These are phyloP conservation scores for Hypsibius dujardini DNA, from an alignment of 1,140 invertebrate genomes.

Conservation along the genomic window DNA sequence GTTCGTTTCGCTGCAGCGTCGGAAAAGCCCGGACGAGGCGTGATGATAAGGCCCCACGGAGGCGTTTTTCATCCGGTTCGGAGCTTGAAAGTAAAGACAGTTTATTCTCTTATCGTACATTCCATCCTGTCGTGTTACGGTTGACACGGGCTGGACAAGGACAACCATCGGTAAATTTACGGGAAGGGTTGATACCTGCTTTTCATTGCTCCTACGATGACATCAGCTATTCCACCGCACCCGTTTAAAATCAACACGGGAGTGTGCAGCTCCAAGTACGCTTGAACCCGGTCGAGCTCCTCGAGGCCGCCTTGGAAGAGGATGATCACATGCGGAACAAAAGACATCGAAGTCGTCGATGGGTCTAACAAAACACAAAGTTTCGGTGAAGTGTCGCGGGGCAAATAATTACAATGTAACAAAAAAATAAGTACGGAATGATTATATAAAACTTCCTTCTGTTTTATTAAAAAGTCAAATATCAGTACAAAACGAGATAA, in stretches of 20 bases:
- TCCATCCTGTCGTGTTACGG: too few relatives aligned
- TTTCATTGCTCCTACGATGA: not conserved
- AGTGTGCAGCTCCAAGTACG: not conserved
- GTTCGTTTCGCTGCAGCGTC: not conserved
- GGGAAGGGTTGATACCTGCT: not conserved
- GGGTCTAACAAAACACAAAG: not conserved
- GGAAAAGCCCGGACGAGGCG: not conserved
- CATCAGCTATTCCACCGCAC: constrained; percentile 11
- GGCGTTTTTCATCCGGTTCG: not conserved
- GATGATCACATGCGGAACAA: constrained; percentile 4
- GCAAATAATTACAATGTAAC: not conserved
- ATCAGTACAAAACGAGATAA: too few relatives aligned
- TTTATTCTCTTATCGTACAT: too few relatives aligned
- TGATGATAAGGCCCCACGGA: not conserved
- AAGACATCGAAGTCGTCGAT: not conserved
- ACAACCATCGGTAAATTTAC: too few relatives aligned
- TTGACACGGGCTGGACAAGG: too few relatives aligned
- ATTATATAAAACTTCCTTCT: too few relatives aligned
- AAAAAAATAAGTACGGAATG: too few relatives aligned
- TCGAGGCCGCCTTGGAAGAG: constrained; percentile 12
- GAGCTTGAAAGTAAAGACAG: too few relatives aligned
- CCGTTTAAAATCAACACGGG: not conserved
- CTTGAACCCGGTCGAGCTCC: constrained; percentile 6
- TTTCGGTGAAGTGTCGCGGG: too few relatives aligned
- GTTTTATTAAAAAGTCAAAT: too few relatives aligned